Percentiles rank a stretch among this genome's conserved stretches.
Evolutionary conservation across 2,797 vertebrate genomes (phyloP).

Genomic region (Molossus molossus): DNA sequence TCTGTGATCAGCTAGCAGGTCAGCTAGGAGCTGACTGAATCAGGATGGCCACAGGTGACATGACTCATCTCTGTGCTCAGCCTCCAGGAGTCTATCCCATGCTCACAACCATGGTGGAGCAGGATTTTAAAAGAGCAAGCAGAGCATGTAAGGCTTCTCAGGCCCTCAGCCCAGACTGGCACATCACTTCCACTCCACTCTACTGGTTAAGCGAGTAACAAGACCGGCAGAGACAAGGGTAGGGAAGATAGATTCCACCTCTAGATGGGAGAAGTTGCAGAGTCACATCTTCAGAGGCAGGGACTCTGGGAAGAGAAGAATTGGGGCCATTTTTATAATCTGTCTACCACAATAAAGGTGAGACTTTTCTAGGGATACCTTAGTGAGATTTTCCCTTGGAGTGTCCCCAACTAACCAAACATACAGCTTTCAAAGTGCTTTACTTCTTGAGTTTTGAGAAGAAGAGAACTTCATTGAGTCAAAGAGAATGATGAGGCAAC

Average conservation of each 20-base stretch:
- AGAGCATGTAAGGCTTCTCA: background rate
- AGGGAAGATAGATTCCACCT: background rate
- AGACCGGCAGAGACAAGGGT: background rate
- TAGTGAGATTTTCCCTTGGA: conserved; percentile 7
- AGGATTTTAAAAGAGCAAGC: background rate
- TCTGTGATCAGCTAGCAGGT: background rate
- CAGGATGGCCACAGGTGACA: background rate
- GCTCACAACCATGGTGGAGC: background rate
- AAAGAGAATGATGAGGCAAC: background rate
- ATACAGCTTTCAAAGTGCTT: background rate
- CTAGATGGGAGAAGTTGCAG: background rate
- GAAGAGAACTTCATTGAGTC: background rate
- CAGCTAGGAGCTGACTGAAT: background rate
- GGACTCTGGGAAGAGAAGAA: background rate
- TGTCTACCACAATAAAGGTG: background rate
- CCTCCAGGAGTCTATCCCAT: background rate
- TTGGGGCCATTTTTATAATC: background rate
- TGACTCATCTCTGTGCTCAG: background rate
- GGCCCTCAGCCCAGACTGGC: background rate
- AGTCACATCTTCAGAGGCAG: background rate
- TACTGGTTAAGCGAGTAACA: background rate
- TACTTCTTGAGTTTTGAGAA: conserved; percentile 35
- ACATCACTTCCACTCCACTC: background rate
- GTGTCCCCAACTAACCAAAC: background rate
- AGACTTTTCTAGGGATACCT: conserved; percentile 29